Percentiles rank a stretch among this genome's conserved stretches.
These are phyloP conservation scores for Lepidurus couesii DNA, from an alignment of 1,140 invertebrate genomes.

Conservation along the genomic window DNA sequence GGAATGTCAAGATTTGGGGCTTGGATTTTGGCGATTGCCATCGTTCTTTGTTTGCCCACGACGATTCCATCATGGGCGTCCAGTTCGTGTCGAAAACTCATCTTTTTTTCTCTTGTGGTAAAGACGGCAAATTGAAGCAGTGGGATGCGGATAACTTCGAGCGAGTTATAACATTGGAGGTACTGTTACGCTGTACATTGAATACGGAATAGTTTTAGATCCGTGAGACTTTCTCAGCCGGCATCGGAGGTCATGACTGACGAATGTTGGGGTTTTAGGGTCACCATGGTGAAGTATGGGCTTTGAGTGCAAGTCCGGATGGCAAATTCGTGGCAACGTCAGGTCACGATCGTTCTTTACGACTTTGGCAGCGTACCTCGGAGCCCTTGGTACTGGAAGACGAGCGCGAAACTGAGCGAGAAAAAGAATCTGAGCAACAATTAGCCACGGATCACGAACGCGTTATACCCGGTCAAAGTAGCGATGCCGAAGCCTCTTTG, in stretches of 20 bases:
- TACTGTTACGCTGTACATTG: constrained; percentile 43
- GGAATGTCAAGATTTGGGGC: constrained; percentile 97
- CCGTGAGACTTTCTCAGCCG: constrained; percentile 33
- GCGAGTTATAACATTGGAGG: constrained; percentile 82
- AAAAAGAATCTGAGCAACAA: constrained; percentile 61
- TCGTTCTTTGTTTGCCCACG: constrained; percentile 74
- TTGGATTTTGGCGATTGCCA: constrained; percentile 97
- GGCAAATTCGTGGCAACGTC: constrained; percentile 73
- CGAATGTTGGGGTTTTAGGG: constrained; percentile 49
- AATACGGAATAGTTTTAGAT: constrained; percentile 23
- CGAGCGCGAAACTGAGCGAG: constrained; percentile 75
- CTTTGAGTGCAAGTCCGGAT: constrained; percentile 69
- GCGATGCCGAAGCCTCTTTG: constrained; percentile 62
- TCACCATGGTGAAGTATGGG: constrained; percentile 71
- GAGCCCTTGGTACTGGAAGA: constrained; percentile 90
- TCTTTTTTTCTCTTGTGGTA: constrained; percentile 86
- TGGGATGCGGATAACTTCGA: constrained; percentile 95
- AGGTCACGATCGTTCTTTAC: constrained; percentile 81
- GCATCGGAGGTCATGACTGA: constrained; percentile 38
- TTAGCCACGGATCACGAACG: constrained; percentile 64
- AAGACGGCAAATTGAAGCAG: constrained; percentile 89
- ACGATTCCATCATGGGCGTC: constrained; percentile 84
- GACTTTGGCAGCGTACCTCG: constrained; percentile 78
- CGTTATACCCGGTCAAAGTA: constrained; percentile 57
- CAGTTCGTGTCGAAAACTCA: constrained; percentile 87